Percentiles rank a stretch among this genome's conserved stretches.
phyloP scores from a whole-genome alignment of 2,113 vertebrate species.

The Elaphurus davidianus region DNA sequence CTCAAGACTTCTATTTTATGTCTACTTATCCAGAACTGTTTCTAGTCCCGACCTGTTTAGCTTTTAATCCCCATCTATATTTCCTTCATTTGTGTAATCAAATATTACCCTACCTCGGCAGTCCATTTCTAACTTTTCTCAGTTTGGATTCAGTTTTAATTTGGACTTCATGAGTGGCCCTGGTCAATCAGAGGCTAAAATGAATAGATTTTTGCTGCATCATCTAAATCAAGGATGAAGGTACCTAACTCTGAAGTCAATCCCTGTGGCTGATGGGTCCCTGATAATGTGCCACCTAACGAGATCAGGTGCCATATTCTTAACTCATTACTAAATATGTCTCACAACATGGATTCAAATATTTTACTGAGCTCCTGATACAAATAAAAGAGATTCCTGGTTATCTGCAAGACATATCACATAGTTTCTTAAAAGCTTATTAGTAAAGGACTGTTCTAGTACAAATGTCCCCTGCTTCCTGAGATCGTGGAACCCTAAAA shows the following conservation, averaged over 20 bases:
- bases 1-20: neutral
- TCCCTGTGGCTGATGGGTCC: neutral
- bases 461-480: neutral
- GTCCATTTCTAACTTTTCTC: conserved; percentile 7
- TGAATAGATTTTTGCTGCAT: neutral
- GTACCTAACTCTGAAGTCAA: neutral
- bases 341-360: neutral
- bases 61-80: neutral
- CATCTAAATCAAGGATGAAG: neutral
- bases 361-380: conserved; percentile 2
- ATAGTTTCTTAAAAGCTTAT: conserved; percentile 3
- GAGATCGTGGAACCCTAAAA: neutral
- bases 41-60: neutral
- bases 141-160: neutral
- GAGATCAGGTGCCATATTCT: neutral
- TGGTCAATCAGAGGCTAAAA: neutral
- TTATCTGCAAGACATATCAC: neutral
- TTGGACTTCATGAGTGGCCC: neutral
- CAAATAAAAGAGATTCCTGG: neutral
- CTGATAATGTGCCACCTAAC: neutral
- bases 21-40: neutral
- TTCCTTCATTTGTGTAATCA: neutral
- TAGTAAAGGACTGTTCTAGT: neutral
- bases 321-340: conserved; percentile 6
- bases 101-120: neutral